phyloP scores from a whole-genome alignment of 1,140 invertebrate genomes.

The Nixonia krombeini region DNA sequence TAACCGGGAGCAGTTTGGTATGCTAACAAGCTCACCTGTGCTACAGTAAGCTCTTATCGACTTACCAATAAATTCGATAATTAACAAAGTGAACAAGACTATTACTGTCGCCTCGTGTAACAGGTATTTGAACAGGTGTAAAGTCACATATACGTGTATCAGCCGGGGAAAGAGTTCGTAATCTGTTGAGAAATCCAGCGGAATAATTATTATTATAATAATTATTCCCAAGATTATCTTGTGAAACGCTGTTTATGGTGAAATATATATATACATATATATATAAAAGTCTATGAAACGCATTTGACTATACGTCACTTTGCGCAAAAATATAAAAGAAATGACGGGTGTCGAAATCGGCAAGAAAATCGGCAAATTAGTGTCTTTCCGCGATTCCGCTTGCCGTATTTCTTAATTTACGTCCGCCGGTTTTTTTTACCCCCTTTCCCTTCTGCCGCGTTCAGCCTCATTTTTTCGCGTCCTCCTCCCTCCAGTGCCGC shows the following conservation, averaged over 20 bases:
- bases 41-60: conserved; percentile 30
- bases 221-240: too few relatives aligned
- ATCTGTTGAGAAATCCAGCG: background rate
- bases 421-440: background rate
- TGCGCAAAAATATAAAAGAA: too few relatives aligned
- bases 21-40: conserved; percentile 48
- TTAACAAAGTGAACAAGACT: conserved; percentile 36
- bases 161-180: background rate
- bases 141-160: conserved; percentile 10
- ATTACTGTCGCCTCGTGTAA: conserved; percentile 26
- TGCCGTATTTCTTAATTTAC: conserved; percentile 24
- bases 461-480: conserved; percentile 2
- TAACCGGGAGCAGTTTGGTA: conserved; percentile 23
- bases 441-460: background rate
- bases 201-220: too few relatives aligned
- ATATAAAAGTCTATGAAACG: too few relatives aligned
- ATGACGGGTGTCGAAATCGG: conserved; percentile 3
- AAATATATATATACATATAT: too few relatives aligned
- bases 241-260: too few relatives aligned
- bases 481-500: conserved; percentile 9
- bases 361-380: conserved; percentile 10
- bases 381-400: conserved; percentile 13
- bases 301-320: too few relatives aligned
- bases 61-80: conserved; percentile 42
- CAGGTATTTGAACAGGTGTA: conserved; percentile 44